phyloP scores from a whole-genome alignment of 2,888 invertebrate genomes.

The Caenorhabditis uteleia region DNA sequence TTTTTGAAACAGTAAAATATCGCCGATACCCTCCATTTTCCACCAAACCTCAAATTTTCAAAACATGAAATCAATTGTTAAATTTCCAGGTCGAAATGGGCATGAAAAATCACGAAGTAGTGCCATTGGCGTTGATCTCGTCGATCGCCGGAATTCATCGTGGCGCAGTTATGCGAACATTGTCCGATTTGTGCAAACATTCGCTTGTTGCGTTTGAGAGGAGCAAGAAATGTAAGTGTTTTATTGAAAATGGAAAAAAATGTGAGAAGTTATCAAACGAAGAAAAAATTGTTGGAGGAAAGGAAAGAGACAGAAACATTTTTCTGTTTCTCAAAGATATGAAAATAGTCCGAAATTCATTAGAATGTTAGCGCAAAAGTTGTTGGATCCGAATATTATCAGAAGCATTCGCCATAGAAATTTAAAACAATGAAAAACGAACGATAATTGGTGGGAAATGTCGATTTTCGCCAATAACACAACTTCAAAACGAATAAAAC shows the following conservation, averaged over 20 bases:
- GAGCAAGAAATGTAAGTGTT: slow-evolving; percentile 84
- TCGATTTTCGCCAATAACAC: no score
- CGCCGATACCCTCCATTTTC: no score
- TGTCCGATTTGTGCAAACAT: slow-evolving; percentile 88
- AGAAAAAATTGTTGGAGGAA: slow-evolving; percentile 1
- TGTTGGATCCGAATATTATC: no score
- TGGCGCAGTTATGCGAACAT: slow-evolving; percentile 89
- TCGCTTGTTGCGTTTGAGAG: slow-evolving; percentile 89
- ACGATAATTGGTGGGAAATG: no score
- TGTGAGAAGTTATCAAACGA: background rate
- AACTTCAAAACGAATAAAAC: no score
- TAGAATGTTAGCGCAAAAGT: no score
- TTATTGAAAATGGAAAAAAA: background rate
- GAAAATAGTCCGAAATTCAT: background rate
- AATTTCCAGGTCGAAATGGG: slow-evolving; percentile 93
- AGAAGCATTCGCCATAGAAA: no score
- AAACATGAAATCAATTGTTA: background rate
- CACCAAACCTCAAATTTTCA: slow-evolving; percentile 5
- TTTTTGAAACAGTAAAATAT: background rate
- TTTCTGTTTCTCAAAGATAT: background rate
- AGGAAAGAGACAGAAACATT: no score
- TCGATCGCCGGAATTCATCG: slow-evolving; percentile 88
- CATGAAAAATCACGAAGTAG: slow-evolving; percentile 99
- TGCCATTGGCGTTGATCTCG: slow-evolving; percentile 86
- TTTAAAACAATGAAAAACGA: no score